phyloP scores from a whole-genome alignment of 2,113 vertebrate species.

The Climacteris rufus region DNA sequence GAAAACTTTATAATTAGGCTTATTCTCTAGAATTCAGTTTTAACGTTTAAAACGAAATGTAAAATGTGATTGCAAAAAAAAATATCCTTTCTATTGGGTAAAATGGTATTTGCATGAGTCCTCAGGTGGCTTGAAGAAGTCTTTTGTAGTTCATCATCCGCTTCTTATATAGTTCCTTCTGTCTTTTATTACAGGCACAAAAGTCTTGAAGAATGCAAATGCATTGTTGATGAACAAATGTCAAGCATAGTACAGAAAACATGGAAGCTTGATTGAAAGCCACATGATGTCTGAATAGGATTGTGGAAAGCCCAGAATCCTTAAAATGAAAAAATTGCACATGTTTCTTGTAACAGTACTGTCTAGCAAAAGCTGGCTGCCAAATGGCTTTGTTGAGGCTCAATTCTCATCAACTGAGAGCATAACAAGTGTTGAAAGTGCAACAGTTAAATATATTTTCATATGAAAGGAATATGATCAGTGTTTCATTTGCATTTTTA shows the following conservation, averaged over 20 bases:
- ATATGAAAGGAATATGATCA: background rate
- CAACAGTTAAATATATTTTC: background rate
- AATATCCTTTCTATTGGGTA: accelerated
- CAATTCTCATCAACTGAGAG: background rate
- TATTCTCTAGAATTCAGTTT: background rate
- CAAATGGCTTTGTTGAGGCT: background rate
- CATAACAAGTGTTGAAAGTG: background rate
- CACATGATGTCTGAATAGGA: background rate
- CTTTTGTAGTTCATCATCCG: background rate
- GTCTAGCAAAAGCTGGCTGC: background rate
- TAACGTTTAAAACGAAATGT: background rate
- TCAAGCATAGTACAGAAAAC: background rate
- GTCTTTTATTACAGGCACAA: background rate
- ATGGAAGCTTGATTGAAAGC: background rate
- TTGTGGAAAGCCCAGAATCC: background rate
- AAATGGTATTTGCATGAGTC: background rate
- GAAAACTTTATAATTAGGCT: background rate
- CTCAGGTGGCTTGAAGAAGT: background rate
- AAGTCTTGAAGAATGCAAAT: background rate
- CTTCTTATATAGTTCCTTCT: background rate
- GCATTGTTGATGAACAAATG: background rate
- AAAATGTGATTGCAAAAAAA: background rate
- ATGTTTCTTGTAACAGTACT: background rate
- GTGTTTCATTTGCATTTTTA: background rate
- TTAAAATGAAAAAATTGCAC: background rate